Evolutionary conservation across 2,113 vertebrate species (phyloP).

Genomic region (Pteronura brasiliensis): DNA sequence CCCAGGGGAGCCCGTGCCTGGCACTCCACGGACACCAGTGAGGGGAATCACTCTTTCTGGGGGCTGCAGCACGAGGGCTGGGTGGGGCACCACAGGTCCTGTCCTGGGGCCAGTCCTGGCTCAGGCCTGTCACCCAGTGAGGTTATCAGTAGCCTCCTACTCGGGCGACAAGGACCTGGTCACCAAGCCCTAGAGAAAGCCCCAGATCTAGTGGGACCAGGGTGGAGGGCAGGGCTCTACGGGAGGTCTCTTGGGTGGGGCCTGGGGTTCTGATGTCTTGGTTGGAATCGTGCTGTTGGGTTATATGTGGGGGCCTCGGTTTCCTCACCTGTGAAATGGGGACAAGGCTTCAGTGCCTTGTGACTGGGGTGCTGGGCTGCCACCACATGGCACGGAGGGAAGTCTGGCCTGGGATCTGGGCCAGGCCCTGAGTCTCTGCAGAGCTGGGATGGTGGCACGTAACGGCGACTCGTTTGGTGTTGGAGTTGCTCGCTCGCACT

Average conservation of each 20-base stretch:
- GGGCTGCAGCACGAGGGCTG: not conserved
- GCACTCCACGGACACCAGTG: not conserved
- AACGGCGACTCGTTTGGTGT: fast-evolving
- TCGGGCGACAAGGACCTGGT: not conserved
- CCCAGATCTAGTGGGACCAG: no score
- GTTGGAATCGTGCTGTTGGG: fast-evolving
- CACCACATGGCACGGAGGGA: not conserved
- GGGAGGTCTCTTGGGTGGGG: not conserved
- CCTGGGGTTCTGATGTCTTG: no score
- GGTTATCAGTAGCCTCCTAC: no score
- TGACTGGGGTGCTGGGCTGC: not conserved
- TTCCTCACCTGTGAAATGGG: not conserved
- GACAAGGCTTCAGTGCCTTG: fast-evolving
- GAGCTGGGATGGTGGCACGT: not conserved
- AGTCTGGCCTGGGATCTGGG: not conserved
- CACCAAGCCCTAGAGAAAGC: not conserved
- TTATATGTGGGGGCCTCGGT: fast-evolving
- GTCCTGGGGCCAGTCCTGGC: not conserved
- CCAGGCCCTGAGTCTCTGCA: not conserved
- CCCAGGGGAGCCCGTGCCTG: not conserved
- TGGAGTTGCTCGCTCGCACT: not conserved
- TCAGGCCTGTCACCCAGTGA: not conserved
- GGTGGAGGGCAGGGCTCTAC: not conserved
- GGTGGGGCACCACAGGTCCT: not conserved
- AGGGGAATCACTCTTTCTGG: not conserved